Evolutionary conservation across 2,113 vertebrate species (phyloP).

Genomic region (Cyanistes caeruleus): DNA sequence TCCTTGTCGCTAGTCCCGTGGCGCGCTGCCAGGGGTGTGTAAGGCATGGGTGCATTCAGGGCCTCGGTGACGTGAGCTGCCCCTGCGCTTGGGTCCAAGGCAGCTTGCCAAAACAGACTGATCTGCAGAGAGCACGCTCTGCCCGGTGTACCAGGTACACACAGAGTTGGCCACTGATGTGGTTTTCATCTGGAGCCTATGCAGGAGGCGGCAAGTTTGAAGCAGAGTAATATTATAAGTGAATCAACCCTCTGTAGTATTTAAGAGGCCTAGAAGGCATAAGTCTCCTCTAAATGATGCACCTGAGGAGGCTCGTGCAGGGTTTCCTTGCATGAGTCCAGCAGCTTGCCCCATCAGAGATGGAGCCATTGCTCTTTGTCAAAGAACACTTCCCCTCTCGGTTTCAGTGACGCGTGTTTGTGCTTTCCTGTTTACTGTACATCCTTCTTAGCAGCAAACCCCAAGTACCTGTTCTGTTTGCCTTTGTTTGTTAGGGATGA

Average conservation of each 20-base stretch:
- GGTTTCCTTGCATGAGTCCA: background rate
- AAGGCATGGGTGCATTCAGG: background rate
- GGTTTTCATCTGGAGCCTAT: background rate
- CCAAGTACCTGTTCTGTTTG: background rate
- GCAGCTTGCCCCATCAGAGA: background rate
- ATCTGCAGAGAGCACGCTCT: background rate
- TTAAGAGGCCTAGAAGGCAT: background rate
- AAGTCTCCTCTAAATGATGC: background rate
- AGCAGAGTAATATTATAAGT: background rate
- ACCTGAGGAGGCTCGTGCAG: background rate
- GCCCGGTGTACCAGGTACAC: background rate
- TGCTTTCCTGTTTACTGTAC: background rate
- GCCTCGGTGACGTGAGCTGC: rapidly evolving
- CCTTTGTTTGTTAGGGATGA: background rate
- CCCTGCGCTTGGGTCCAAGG: rapidly evolving
- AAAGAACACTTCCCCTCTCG: background rate
- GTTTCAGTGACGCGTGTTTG: background rate
- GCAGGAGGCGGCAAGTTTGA: background rate
- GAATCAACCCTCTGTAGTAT: background rate
- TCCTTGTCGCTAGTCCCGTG: rapidly evolving
- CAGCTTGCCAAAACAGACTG: background rate
- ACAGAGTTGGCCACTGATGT: background rate
- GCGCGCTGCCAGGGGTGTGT: background rate
- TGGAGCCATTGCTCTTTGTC: background rate
- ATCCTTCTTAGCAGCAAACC: background rate